Percentiles rank a stretch among this genome's conserved stretches.
phyloP scores from a whole-genome alignment of 1,140 invertebrate genomes.

The Diachasma alloeum region DNA sequence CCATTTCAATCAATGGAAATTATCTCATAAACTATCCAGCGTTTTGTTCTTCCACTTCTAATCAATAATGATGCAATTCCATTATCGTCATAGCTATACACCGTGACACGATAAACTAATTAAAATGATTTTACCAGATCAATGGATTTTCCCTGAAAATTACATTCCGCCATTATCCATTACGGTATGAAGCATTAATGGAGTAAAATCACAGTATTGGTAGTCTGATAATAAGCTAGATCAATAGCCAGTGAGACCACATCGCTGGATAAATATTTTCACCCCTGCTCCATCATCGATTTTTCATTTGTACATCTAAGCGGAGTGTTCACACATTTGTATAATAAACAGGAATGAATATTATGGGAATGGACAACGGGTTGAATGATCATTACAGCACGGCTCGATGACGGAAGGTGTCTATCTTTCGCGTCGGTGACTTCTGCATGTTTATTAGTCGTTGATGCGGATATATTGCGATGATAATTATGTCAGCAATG shows the following conservation, averaged over 20 bases:
- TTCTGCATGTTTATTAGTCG: too few relatives aligned
- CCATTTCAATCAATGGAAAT: not conserved
- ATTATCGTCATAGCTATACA: not conserved
- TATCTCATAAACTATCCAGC: too few relatives aligned
- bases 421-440: not conserved
- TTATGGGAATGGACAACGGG: not conserved
- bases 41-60: not conserved
- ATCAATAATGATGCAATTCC: not conserved
- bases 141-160: not conserved
- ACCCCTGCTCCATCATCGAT: not conserved
- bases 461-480: too few relatives aligned
- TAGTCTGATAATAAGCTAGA: not conserved
- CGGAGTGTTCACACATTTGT: not conserved
- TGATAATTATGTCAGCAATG: too few relatives aligned
- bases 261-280: not conserved
- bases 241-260: not conserved
- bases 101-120: not conserved
- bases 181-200: not conserved
- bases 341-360: not conserved
- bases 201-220: not conserved
- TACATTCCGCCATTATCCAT: not conserved
- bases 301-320: not conserved
- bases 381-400: too few relatives aligned
- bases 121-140: not conserved
- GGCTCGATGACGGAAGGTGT: not conserved